Conservation (phyloP, 2,888 invertebrate genomes). For the Trypoxylon attenuatum region DNA sequence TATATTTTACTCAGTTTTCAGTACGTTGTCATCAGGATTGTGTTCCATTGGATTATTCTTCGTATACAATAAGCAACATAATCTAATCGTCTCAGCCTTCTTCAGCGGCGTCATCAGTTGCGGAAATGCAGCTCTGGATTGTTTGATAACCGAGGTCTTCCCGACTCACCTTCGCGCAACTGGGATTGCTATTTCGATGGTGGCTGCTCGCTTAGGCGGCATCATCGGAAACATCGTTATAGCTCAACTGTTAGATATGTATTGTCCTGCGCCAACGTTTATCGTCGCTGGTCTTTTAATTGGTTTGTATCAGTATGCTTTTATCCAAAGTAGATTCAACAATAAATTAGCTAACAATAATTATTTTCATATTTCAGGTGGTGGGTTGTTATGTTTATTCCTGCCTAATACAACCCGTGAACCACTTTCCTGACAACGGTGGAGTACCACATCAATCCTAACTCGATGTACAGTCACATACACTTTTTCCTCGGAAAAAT, state of each 20-base stretch:
- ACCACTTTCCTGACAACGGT: conserved; percentile 78
- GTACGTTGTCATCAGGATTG: conserved; percentile 88
- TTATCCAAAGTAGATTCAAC: not conserved
- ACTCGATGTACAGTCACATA: conserved; percentile 56
- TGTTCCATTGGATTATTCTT: conserved; percentile 91
- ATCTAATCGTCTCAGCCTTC: conserved; percentile 88
- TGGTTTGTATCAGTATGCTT: conserved; percentile 67
- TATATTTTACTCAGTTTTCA: too few species aligned
- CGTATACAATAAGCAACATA: conserved; percentile 88
- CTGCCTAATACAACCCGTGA: conserved; percentile 93
- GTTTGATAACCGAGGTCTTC: conserved; percentile 94
- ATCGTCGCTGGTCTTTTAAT: conserved; percentile 90
- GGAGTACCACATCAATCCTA: conserved; percentile 24
- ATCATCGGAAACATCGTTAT: conserved; percentile 93
- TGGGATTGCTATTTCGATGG: conserved; percentile 93
- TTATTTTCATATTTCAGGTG: conserved; percentile 75
- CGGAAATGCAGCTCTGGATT: conserved; percentile 92
- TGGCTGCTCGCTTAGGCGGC: conserved; percentile 91
- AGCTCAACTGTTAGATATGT: conserved; percentile 88
- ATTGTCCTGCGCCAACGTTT: conserved; percentile 94
- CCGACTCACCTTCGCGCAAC: conserved; percentile 94
- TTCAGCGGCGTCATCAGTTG: conserved; percentile 93
- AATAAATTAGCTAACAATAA: not conserved
- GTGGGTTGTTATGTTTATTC: conserved; percentile 90
- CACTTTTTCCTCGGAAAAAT: conserved; percentile 41